Percentiles rank a stretch among this genome's conserved stretches.
phyloP scores from a whole-genome alignment of 2,113 vertebrate genomes.

The Okapia johnstoni region DNA sequence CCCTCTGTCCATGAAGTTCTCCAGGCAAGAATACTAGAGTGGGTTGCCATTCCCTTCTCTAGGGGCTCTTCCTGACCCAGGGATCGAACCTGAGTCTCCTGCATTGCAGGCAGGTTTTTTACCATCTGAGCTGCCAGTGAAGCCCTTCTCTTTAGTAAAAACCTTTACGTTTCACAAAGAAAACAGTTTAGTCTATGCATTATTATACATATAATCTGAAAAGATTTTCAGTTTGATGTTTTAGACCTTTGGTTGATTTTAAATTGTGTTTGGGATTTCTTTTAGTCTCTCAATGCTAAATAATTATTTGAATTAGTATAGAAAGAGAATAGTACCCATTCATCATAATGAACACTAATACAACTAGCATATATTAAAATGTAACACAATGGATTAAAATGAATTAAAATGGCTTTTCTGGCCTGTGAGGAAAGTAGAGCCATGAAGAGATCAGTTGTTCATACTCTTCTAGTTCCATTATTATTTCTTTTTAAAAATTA shows the following conservation, averaged over 20 bases:
- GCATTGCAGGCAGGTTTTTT: neutral
- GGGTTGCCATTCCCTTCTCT: neutral
- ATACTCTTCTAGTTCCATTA: neutral
- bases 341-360: slow-evolving; percentile 13
- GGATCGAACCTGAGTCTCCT: neutral
- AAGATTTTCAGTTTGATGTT: neutral
- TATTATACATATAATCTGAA: neutral
- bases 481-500: neutral
- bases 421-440: neutral
- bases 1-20: neutral
- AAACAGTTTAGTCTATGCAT: neutral
- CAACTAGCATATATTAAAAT: neutral
- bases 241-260: neutral
- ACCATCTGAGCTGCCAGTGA: neutral
- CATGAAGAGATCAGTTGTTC: neutral
- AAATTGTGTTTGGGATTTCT: slow-evolving; percentile 35
- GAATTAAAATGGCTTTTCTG: neutral
- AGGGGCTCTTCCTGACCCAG: neutral
- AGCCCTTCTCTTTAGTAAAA: neutral
- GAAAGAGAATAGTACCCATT: slow-evolving; percentile 21
- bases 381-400: slow-evolving; percentile 32
- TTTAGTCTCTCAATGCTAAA: neutral
- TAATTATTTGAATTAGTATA: slow-evolving; percentile 7
- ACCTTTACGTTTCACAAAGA: neutral
- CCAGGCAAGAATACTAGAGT: neutral